Percentiles rank a stretch among this genome's conserved stretches.
Evolutionary conservation across 2,113 vertebrate species (phyloP).

Genomic region (Anolis sagrei): DNA sequence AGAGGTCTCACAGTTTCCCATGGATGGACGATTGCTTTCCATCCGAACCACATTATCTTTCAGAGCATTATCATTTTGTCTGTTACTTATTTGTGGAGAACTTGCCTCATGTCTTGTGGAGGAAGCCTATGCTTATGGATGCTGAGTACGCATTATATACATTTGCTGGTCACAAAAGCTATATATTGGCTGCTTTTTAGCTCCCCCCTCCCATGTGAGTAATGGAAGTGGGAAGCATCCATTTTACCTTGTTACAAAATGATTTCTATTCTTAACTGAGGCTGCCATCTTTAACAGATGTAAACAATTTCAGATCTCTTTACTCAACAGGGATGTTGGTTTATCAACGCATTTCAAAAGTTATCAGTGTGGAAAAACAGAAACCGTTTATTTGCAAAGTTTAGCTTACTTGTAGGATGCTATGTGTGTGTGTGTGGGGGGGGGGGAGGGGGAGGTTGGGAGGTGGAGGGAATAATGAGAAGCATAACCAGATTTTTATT

Average conservation of each 20-base stretch:
- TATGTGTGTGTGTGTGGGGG: too few species aligned
- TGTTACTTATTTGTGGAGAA: not conserved
- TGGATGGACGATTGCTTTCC: not conserved
- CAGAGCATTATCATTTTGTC: not conserved
- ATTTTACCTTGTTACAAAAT: not conserved
- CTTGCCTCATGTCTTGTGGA: not conserved
- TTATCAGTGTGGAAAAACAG: too few species aligned
- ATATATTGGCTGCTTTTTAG: not conserved
- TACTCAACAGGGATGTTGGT: not conserved
- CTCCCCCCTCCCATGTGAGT: not conserved
- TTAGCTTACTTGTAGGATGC: too few species aligned
- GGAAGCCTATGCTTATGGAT: not conserved
- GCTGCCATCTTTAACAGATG: not conserved
- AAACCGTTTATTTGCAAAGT: too few species aligned
- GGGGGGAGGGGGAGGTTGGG: too few species aligned
- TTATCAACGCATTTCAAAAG: too few species aligned
- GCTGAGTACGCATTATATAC: not conserved
- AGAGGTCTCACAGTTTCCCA: not conserved
- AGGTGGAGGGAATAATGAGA: not conserved
- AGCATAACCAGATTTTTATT: not conserved
- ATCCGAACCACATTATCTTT: not conserved
- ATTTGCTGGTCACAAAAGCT: not conserved
- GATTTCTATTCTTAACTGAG: not conserved
- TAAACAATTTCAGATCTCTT: not conserved
- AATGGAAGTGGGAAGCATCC: not conserved